Conservation (phyloP, 1,140 invertebrate genomes). For the Heliconius hermathena region DNA sequence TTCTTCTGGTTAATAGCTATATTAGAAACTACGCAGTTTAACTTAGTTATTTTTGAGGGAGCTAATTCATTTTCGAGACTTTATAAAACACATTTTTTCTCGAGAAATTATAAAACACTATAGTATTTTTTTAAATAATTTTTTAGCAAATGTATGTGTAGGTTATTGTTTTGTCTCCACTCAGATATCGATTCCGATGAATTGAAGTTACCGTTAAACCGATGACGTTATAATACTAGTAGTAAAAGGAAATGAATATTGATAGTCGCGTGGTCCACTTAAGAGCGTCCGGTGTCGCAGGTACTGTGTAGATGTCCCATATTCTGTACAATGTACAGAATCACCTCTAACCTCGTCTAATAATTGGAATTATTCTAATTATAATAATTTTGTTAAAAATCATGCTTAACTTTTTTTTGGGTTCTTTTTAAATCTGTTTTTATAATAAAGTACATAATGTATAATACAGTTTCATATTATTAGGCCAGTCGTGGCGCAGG, state of each 20-base stretch:
- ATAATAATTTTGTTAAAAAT: background rate
- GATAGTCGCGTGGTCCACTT: slow-evolving; percentile 45
- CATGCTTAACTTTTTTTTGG: background rate
- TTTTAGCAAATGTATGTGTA: background rate
- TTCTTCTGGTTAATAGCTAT: background rate
- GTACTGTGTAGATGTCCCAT: slow-evolving; percentile 14
- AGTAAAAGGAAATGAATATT: slow-evolving; percentile 44
- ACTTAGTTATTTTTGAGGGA: background rate
- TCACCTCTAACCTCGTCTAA: slow-evolving; percentile 15
- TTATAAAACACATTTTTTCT: too few relatives aligned
- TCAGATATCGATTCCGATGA: slow-evolving; percentile 10
- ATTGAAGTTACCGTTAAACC: slow-evolving; percentile 24
- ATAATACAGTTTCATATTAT: too few relatives aligned
- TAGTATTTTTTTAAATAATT: background rate
- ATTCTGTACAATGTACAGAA: background rate
- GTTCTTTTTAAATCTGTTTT: background rate
- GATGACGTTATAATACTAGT: slow-evolving; percentile 29
- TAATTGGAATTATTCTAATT: background rate
- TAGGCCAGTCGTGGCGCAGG: too few relatives aligned
- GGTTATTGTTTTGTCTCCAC: background rate
- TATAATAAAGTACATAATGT: background rate
- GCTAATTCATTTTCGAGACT: background rate
- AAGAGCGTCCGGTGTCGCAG: slow-evolving; percentile 45
- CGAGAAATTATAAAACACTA: background rate
- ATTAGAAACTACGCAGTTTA: background rate